phyloP scores from a whole-genome alignment of 2,888 invertebrate species.

The Azorinus chamasolen region DNA sequence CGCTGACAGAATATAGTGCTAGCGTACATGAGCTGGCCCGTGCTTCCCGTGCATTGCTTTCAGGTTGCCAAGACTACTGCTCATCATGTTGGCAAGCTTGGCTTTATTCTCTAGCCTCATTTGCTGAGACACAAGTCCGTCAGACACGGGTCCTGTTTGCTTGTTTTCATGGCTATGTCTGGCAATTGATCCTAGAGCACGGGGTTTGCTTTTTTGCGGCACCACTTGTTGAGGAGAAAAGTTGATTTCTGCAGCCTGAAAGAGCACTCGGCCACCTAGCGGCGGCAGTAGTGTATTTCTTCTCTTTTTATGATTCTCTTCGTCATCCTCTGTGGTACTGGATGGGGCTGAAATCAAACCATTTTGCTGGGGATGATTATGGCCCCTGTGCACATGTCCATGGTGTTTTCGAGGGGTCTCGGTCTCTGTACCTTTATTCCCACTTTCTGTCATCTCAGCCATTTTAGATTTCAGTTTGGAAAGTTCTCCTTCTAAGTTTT shows the following conservation, averaged over 20 bases:
- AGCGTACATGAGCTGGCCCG: too few relatives aligned
- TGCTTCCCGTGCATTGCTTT: slow-evolving; percentile 60
- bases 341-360: not conserved
- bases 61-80: slow-evolving; percentile 71
- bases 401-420: slow-evolving; percentile 7
- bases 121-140: slow-evolving; percentile 66
- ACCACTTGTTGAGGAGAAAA: slow-evolving; percentile 9
- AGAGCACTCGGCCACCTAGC: slow-evolving; percentile 41
- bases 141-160: slow-evolving; percentile 41
- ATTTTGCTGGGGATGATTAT: slow-evolving; percentile 4
- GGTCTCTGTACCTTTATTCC: slow-evolving; percentile 9
- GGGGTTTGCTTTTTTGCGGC: slow-evolving; percentile 16
- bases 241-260: slow-evolving; percentile 1
- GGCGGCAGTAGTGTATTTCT: slow-evolving; percentile 53
- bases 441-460: slow-evolving; percentile 60
- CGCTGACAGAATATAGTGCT: too few relatives aligned
- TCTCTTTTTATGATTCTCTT: slow-evolving; percentile 11
- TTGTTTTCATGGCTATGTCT: slow-evolving; percentile 22
- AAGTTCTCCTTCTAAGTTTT: slow-evolving; percentile 68
- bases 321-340: not conserved
- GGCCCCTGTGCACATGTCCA: slow-evolving; percentile 9
- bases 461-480: slow-evolving; percentile 64
- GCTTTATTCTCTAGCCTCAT: slow-evolving; percentile 62
- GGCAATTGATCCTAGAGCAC: slow-evolving; percentile 1
- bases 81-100: slow-evolving; percentile 41